phyloP scores from a whole-genome alignment of 1,140 invertebrate species.

The Zaprionus lachaisei region DNA sequence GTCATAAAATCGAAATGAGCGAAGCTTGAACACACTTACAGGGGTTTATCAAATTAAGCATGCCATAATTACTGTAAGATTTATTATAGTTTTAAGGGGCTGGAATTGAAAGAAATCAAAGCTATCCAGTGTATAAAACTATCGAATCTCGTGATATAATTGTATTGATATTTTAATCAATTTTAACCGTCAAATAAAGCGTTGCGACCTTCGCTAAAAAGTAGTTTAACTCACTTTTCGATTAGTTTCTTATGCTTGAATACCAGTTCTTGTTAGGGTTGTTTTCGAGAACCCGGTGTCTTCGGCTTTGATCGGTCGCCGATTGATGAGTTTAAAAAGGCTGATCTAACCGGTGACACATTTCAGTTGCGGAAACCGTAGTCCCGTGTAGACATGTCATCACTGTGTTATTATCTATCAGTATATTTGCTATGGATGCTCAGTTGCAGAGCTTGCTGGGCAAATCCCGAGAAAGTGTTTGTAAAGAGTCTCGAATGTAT shows the following conservation, averaged over 20 bases:
- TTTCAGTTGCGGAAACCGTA: slow-evolving; percentile 56
- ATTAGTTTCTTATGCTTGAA: slow-evolving; percentile 2
- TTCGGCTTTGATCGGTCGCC: slow-evolving; percentile 30
- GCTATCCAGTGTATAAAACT: not conserved
- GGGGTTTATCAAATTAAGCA: not conserved
- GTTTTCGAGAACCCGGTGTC: slow-evolving; percentile 23
- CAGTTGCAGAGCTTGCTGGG: not conserved
- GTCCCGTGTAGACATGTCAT: slow-evolving; percentile 39
- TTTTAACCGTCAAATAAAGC: not conserved
- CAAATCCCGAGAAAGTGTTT: slow-evolving; percentile 23
- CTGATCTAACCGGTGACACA: slow-evolving; percentile 29
- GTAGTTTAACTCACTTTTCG: slow-evolving; percentile 2
- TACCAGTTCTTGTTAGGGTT: slow-evolving; percentile 51
- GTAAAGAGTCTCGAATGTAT: slow-evolving; percentile 46
- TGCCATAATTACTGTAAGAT: not conserved
- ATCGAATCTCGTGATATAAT: not conserved
- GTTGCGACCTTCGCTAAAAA: slow-evolving; percentile 1
- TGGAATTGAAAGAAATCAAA: not conserved
- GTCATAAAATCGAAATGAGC: slow-evolving; percentile 14
- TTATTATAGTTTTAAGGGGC: not conserved
- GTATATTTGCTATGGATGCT: slow-evolving; percentile 24
- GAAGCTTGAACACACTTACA: slow-evolving; percentile 23
- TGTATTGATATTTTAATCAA: not conserved
- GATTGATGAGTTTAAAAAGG: slow-evolving; percentile 53
- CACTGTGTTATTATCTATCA: slow-evolving; percentile 9